Percentiles rank a stretch among this genome's conserved stretches.
phyloP scores from a whole-genome alignment of 2,888 invertebrate species.

The Xestobium rufovillosum region DNA sequence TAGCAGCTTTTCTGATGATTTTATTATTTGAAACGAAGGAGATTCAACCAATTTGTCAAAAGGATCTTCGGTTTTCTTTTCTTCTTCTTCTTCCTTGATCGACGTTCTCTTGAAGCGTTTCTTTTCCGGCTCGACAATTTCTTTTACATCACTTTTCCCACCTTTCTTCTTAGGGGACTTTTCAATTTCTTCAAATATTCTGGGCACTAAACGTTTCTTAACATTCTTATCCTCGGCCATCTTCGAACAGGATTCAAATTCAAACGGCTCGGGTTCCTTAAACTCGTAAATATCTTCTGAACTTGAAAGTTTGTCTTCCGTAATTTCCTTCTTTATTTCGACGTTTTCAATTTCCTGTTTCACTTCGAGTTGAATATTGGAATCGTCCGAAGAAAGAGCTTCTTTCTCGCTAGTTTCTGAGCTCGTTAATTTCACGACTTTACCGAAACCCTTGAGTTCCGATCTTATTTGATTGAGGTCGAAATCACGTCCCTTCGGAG shows the following conservation, averaged over 20 bases:
- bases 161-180: slow-evolving; percentile 35
- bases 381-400: slow-evolving; percentile 33
- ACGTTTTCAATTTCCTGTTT: slow-evolving; percentile 26
- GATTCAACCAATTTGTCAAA: slow-evolving; percentile 48
- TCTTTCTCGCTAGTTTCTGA: slow-evolving; percentile 32
- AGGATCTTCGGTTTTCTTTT: slow-evolving; percentile 40
- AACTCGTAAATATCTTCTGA: slow-evolving; percentile 74
- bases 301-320: slow-evolving; percentile 31
- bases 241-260: slow-evolving; percentile 60
- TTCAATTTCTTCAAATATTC: slow-evolving; percentile 39
- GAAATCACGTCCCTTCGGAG: slow-evolving; percentile 63
- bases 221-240: slow-evolving; percentile 36
- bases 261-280: slow-evolving; percentile 83
- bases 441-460: slow-evolving; percentile 72
- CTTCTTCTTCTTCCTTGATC: slow-evolving; percentile 20
- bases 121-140: slow-evolving; percentile 25
- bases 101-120: slow-evolving; percentile 23
- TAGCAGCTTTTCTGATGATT: slow-evolving; percentile 29
- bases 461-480: slow-evolving; percentile 80
- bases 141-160: slow-evolving; percentile 4
- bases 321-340: slow-evolving; percentile 26
- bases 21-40: slow-evolving; percentile 46
- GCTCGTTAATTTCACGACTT: slow-evolving; percentile 49
- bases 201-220: slow-evolving; percentile 36
- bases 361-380: slow-evolving; percentile 27